These are phyloP conservation scores for Heliconius ethilla DNA, from an alignment of 2,888 invertebrate species.

Conservation along the genomic window DNA sequence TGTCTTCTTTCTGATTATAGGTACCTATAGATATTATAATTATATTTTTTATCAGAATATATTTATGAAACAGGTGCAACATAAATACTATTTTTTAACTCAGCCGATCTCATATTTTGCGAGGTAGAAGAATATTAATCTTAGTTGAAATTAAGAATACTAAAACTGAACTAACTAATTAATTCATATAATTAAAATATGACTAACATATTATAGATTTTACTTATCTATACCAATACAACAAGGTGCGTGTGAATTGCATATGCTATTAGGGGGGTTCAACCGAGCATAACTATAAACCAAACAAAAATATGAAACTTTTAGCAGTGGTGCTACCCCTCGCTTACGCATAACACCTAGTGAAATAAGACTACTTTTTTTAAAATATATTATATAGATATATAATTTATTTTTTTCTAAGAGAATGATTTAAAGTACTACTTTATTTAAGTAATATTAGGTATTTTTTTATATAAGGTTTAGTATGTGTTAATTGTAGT, in stretches of 20 bases:
- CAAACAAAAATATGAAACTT: constrained; percentile 39
- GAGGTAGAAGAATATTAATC: too few relatives aligned
- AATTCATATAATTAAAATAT: not conserved
- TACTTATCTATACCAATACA: constrained; percentile 5
- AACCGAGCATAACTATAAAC: constrained; percentile 60
- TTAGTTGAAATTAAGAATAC: not conserved
- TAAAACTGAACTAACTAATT: not conserved
- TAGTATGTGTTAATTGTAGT: not conserved
- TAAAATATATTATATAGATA: not conserved
- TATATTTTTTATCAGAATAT: too few relatives aligned
- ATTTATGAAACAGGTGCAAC: too few relatives aligned
- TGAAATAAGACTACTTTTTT: constrained; percentile 43
- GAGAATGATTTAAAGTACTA: not conserved
- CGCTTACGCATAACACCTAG: constrained; percentile 44
- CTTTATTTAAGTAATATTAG: not conserved
- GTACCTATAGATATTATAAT: too few relatives aligned
- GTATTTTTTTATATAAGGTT: not conserved
- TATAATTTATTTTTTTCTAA: not conserved
- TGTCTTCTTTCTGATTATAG: too few relatives aligned
- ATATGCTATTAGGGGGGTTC: constrained; percentile 56
- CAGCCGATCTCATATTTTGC: too few relatives aligned
- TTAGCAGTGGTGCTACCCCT: constrained; percentile 55
- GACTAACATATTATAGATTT: not conserved
- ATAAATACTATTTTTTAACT: too few relatives aligned
- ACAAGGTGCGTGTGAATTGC: constrained; percentile 17